These are phyloP conservation scores for Oscheius sp. DNA, from an alignment of 2,888 invertebrate genomes.

Conservation along the genomic window DNA sequence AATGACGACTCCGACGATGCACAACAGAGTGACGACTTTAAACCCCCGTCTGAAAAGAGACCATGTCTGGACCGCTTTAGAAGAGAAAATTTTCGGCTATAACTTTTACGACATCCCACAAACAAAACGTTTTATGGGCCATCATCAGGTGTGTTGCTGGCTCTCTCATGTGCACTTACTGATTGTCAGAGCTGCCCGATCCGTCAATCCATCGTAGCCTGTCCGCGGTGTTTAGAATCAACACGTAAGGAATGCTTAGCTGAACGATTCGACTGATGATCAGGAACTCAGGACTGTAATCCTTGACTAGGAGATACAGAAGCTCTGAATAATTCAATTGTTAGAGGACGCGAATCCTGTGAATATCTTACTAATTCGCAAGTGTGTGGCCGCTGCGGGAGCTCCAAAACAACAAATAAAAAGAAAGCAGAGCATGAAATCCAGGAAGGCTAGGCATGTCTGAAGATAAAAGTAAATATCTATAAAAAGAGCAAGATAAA, in stretches of 20 bases:
- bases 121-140: conserved; percentile 9
- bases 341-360: not conserved
- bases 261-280: conserved; percentile 56
- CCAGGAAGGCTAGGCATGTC: conserved; percentile 58
- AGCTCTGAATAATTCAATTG: conserved; percentile 34
- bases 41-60: conserved; percentile 6
- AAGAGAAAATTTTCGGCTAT: conserved; percentile 5
- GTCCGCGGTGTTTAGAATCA: conserved; percentile 63
- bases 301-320: conserved; percentile 49
- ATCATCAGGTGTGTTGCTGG: conserved; percentile 23
- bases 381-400: conserved; percentile 38
- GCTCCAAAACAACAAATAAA: conserved; percentile 55
- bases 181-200: not conserved
- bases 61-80: not conserved
- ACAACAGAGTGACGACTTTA: conserved; percentile 9
- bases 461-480: conserved; percentile 13
- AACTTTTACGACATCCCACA: conserved; percentile 17
- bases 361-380: conserved; percentile 26
- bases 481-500: not conserved
- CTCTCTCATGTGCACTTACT: conserved; percentile 6
- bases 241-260: conserved; percentile 60
- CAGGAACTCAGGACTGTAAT: conserved; percentile 44
- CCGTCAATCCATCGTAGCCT: conserved; percentile 39
- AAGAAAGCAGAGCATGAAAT: conserved; percentile 59
- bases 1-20: conserved; percentile 17